Evolutionary conservation across 2,797 vertebrate genomes (phyloP).

Genomic region (Pseudochirops cupreus): DNA sequence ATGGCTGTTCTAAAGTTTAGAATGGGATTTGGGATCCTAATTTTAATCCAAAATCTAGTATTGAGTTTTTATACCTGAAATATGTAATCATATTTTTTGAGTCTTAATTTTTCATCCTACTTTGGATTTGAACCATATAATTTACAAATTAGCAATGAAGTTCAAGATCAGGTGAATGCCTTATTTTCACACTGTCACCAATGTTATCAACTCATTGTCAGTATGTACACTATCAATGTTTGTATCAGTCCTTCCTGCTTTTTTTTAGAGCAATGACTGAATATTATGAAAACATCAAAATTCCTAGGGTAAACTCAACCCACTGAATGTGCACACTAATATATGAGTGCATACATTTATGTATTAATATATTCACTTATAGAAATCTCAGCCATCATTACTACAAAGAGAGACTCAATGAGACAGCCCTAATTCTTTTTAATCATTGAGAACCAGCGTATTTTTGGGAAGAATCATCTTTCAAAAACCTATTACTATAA

Average conservation of each 20-base stretch:
- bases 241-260: conserved; percentile 43
- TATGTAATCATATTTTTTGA: conserved; percentile 59
- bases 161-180: conserved; percentile 62
- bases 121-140: conserved; percentile 65
- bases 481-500: background rate
- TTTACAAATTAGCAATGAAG: conserved; percentile 69
- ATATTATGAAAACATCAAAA: conserved; percentile 30
- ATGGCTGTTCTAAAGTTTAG: conserved; percentile 31
- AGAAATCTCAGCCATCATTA: background rate
- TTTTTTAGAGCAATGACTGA: conserved; percentile 57
- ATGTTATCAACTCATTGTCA: conserved; percentile 65
- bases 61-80: conserved; percentile 66
- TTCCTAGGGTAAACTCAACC: conserved; percentile 25
- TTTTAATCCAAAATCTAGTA: conserved; percentile 60
- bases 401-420: background rate
- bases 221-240: conserved; percentile 47
- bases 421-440: background rate
- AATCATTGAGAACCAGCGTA: background rate
- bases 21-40: conserved; percentile 50
- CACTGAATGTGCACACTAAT: background rate
- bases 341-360: background rate
- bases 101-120: conserved; percentile 58
- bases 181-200: conserved; percentile 57
- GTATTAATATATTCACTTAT: background rate
- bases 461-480: background rate